Base-by-base conservation (phyloP, 2,113 vertebrate species). In the Atractosteus spatula region DNA sequence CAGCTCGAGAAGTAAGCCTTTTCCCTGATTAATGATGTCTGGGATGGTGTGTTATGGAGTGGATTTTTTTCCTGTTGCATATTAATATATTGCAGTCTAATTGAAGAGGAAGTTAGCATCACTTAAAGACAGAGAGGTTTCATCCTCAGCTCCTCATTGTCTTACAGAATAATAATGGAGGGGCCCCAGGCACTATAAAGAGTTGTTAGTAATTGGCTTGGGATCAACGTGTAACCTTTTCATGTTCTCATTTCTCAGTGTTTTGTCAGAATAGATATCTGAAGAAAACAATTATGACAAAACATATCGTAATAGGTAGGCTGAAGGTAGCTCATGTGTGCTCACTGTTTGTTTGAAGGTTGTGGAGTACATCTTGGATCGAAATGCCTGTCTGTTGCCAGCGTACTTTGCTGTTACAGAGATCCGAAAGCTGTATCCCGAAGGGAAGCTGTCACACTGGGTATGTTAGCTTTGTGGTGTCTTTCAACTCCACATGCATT, bases 351-450 rank as follows among this genome's bases (percentile, higher is more conserved):
- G 14, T 59, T 67, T 7, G n/a, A 68, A 99, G 97, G 96, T 99
- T 71, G 96, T 99, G 70, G 96, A 97, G 62, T 99, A 99, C 75
- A 99, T 99, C 71, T 89, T 99, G 74, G 96, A 99, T 86, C 93
- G 97, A 86, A 99, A 99, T 41, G 96, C 97, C 0, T 99, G 97
- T 77, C 94, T 99, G 47, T 88, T 99, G 70, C 97, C 97, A 41
- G 97, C 97, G 29, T 99, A 98, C 82, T 96, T 99, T 86, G 96
- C 97, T 7, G 91, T 99, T 74, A 97, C 95, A 59, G 97, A 99
- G 88, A 98, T 99, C 84, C 90, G 96, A 82, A 99, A 98, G 80
- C 87, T 98, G 0, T 99, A 98, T 84, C 96, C 97, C 12, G 97
- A 99, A 81, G 97, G 97, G 70, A 94, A 96, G 77, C 92, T 99